Percentiles rank a stretch among this genome's conserved stretches.
phyloP scores from a whole-genome alignment of 2,888 invertebrate species.

The Halocaridina rubra region DNA sequence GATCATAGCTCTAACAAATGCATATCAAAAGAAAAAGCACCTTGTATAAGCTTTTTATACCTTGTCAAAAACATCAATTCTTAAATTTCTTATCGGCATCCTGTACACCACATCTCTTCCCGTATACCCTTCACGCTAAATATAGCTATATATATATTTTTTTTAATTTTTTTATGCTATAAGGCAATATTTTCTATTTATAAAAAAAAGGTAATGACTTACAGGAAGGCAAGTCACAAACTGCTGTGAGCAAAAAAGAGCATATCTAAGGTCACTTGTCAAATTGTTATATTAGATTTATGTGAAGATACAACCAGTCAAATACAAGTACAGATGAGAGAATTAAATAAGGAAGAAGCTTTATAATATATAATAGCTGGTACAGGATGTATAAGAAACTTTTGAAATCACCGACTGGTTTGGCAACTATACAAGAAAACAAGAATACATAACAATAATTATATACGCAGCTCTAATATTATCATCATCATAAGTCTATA shows the following conservation, averaged over 20 bases:
- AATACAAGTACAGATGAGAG: conserved; percentile 22
- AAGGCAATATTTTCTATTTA: conserved; percentile 45
- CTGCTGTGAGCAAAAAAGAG: conserved; percentile 43
- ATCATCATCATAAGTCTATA: conserved; percentile 32
- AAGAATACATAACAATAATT: conserved; percentile 35
- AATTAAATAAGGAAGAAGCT: conserved; percentile 2
- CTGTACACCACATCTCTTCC: conserved; percentile 40
- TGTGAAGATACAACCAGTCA: conserved; percentile 47
- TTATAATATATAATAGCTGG: conserved; percentile 29
- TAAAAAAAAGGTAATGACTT: conserved; percentile 26
- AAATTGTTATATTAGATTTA: conserved; percentile 22
- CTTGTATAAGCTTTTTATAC: conserved; percentile 52
- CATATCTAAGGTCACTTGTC: conserved; percentile 52
- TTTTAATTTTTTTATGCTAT: conserved; percentile 42
- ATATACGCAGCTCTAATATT: conserved; percentile 47
- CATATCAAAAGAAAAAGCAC: conserved; percentile 57
- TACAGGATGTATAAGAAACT: conserved; percentile 57
- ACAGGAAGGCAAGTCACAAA: conserved; percentile 11
- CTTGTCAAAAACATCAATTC: conserved; percentile 47
- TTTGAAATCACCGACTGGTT: conserved; percentile 35
- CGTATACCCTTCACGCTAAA: conserved; percentile 22
- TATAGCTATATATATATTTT: conserved; percentile 22
- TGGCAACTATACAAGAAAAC: conserved; percentile 50
- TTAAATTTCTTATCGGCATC: conserved; percentile 47
- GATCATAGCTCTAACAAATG: conserved; percentile 58